Evolutionary conservation across 2,888 invertebrate species (phyloP).

Genomic region (Clistopyga incitator): DNA sequence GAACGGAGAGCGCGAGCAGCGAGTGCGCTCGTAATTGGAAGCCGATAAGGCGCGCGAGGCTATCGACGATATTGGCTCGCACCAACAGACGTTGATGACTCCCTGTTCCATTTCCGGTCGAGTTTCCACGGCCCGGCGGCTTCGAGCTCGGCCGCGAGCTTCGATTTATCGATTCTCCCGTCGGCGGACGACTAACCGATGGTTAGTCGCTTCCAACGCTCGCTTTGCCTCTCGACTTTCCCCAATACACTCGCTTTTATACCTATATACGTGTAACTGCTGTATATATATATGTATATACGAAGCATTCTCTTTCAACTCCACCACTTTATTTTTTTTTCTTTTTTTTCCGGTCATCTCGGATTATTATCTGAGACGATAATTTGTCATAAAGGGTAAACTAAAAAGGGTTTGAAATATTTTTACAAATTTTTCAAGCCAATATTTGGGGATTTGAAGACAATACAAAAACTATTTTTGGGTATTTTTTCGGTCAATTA

Average conservation of each 20-base stretch:
- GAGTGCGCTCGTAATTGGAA: constrained; percentile 50
- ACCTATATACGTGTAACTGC: too few species aligned
- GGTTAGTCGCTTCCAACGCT: not conserved
- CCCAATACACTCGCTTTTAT: not conserved
- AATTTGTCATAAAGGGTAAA: too few species aligned
- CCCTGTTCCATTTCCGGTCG: constrained; percentile 82
- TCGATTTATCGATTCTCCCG: constrained; percentile 77
- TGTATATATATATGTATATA: too few species aligned
- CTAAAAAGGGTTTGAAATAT: too few species aligned
- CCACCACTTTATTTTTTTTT: too few species aligned
- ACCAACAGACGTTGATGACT: constrained; percentile 69
- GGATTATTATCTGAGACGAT: too few species aligned
- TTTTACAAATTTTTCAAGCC: too few species aligned
- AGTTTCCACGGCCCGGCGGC: constrained; percentile 75
- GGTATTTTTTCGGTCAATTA: too few species aligned
- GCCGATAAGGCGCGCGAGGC: constrained; percentile 59
- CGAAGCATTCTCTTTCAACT: too few species aligned
- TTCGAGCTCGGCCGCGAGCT: constrained; percentile 63
- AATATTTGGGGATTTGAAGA: too few species aligned
- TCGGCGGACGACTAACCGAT: not conserved
- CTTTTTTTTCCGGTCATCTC: too few species aligned
- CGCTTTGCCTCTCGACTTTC: constrained; percentile 17
- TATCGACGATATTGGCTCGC: constrained; percentile 57
- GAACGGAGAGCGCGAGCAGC: not conserved
- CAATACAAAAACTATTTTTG: too few species aligned